Percentiles rank a stretch among this genome's conserved stretches.
These are phyloP conservation scores for Sebastiscus albofasciatus DNA, from an alignment of 2,797 vertebrate species.

Conservation along the genomic window DNA sequence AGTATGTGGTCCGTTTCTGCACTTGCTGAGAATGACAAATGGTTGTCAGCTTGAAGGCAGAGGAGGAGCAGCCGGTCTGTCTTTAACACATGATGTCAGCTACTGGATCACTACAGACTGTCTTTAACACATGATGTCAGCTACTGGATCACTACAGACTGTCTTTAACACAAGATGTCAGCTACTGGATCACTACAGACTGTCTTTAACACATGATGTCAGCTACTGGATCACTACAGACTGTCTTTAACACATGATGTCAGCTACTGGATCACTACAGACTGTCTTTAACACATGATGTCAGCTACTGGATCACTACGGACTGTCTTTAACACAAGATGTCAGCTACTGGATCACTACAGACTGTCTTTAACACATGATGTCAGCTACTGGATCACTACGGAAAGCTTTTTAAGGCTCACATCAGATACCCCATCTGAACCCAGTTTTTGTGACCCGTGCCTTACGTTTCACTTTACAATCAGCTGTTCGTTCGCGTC, in stretches of 20 bases:
- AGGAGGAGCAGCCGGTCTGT: slow-evolving; percentile 31
- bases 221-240: not conserved
- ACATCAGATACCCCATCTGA: not conserved
- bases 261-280: not conserved
- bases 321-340: not conserved
- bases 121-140: slow-evolving; percentile 1
- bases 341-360: not conserved
- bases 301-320: not conserved
- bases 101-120: no score
- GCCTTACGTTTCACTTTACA: no score
- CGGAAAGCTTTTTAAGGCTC: not conserved
- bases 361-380: not conserved
- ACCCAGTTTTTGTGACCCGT: not conserved
- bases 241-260: not conserved
- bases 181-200: not conserved
- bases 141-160: not conserved
- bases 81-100: not conserved
- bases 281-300: not conserved
- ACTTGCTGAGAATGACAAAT: slow-evolving; percentile 53
- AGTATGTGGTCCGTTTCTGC: not conserved
- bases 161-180: not conserved
- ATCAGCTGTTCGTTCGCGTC: no score
- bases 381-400: not conserved
- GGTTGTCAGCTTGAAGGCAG: slow-evolving; percentile 45
- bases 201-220: not conserved